Conservation (phyloP, 2,113 vertebrate species). For the Daphoenositta chrysoptera region DNA sequence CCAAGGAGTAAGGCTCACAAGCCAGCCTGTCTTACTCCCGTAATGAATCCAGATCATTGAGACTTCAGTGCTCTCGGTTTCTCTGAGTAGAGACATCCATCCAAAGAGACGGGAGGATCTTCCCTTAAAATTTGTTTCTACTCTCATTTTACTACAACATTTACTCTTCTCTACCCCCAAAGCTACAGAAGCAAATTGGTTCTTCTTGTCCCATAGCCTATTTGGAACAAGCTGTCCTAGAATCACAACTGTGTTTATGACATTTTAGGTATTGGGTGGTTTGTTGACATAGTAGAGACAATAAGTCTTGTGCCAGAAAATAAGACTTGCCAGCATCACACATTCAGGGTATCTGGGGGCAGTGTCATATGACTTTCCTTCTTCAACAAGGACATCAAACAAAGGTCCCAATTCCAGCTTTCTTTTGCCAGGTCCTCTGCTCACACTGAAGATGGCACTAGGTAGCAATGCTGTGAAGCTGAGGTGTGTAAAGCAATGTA, state of each 20-base stretch:
- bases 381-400: background rate
- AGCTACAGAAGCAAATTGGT: background rate
- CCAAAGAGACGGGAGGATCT: fast-evolving
- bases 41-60: background rate
- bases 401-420: background rate
- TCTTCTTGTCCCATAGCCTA: background rate
- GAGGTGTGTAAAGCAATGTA: background rate
- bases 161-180: background rate
- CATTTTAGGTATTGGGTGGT: background rate
- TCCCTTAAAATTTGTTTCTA: background rate
- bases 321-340: background rate
- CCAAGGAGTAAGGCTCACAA: background rate
- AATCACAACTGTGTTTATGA: background rate
- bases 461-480: background rate
- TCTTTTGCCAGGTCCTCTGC: background rate
- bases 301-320: background rate
- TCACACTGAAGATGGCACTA: background rate
- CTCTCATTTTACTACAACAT: background rate
- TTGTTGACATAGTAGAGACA: background rate
- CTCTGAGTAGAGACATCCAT: background rate
- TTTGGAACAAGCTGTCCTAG: background rate
- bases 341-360: background rate
- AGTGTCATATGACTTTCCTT: background rate
- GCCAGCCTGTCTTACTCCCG: background rate
- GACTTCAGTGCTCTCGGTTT: background rate